Evolutionary conservation across 2,888 invertebrate species (phyloP).

Genomic region (Mesochorus sp.): DNA sequence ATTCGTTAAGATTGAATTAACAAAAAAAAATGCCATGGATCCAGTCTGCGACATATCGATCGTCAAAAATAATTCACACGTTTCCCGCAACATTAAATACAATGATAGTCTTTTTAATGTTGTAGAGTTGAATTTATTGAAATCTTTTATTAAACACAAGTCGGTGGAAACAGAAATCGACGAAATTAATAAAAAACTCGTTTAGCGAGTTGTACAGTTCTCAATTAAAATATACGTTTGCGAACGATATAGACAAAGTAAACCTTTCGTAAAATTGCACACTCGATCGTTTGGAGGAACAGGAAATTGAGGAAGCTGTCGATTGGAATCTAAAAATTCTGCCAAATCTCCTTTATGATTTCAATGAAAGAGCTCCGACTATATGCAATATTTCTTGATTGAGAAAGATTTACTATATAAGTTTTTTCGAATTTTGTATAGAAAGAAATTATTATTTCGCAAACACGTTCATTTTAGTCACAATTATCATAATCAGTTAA

Average conservation of each 20-base stretch:
- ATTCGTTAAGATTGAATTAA: background rate
- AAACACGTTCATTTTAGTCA: too few species aligned
- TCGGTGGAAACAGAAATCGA: constrained; percentile 12
- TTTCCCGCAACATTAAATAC: background rate
- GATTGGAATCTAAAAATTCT: background rate
- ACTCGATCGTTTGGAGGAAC: constrained; percentile 16
- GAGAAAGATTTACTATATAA: too few species aligned
- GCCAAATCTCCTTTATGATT: background rate
- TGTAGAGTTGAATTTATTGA: constrained; percentile 6
- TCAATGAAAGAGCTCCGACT: background rate
- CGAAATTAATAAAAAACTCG: constrained; percentile 11
- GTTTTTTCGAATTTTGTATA: too few species aligned
- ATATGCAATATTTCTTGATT: too few species aligned
- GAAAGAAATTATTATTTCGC: too few species aligned
- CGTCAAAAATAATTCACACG: background rate
- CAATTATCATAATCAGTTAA: too few species aligned
- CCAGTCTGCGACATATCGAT: background rate
- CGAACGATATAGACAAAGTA: constrained; percentile 9
- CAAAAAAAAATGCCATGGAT: background rate
- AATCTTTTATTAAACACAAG: constrained; percentile 4
- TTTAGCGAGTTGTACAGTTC: constrained; percentile 6
- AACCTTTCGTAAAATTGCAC: background rate
- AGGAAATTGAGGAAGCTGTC: constrained; percentile 26
- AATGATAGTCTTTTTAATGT: background rate
- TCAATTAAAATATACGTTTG: constrained; percentile 40